Conservation (phyloP, 2,888 invertebrate genomes). For the Bellardia pandia region DNA sequence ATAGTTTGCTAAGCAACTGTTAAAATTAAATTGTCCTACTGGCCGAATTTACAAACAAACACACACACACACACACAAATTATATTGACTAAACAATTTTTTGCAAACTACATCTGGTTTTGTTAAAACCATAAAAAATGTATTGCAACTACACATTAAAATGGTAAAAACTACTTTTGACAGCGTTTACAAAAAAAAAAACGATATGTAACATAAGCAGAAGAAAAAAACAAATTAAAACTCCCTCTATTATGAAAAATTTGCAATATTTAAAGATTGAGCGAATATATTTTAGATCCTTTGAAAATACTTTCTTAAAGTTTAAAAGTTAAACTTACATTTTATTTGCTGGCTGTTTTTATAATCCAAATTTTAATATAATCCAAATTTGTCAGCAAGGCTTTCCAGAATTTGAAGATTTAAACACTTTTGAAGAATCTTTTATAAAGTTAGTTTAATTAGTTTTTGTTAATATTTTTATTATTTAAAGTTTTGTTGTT, state of each 20-base stretch:
- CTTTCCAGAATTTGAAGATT: background rate
- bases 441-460: background rate
- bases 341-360: background rate
- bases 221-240: background rate
- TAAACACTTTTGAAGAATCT: background rate
- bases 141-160: background rate
- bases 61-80: background rate
- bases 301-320: background rate
- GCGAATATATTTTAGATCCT: background rate
- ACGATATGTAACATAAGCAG: background rate
- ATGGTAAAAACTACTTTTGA: slow-evolving; percentile 11
- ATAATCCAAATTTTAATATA: slow-evolving; percentile 29
- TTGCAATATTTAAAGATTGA: background rate
- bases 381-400: slow-evolving; percentile 12
- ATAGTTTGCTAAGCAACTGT: background rate
- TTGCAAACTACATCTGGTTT: slow-evolving; percentile 27
- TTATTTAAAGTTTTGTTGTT: slow-evolving; percentile 21
- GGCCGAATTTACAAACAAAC: background rate
- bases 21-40: background rate
- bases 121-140: background rate
- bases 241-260: background rate
- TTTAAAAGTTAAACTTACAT: slow-evolving; percentile 1
- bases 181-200: background rate
- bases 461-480: slow-evolving; percentile 5
- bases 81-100: background rate